Base-by-base conservation (phyloP, 2,888 invertebrate genomes). In the Trichopoda pennipes region DNA sequence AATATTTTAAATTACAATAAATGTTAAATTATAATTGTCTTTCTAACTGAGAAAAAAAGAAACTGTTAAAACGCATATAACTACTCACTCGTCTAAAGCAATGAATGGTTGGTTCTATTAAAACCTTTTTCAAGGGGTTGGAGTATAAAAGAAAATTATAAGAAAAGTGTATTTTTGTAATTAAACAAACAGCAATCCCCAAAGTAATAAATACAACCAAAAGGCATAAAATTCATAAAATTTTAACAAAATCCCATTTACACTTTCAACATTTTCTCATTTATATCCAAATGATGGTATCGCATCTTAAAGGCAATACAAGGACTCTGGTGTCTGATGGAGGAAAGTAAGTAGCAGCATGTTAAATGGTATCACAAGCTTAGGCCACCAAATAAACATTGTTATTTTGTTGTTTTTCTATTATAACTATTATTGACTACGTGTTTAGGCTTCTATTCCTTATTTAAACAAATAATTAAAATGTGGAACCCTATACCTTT, bases 41-140 rank as follows among this genome's bases (percentile, higher is more conserved):
- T 72, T 7, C 23, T 28, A n/a, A n/a, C 4, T 28, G 23, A 70
- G 10, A 32, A 72, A 69, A 61, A 61, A 72, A n/a, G n/a, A n/a
- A n/a, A n/a, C n/a, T n/a, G 49, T 77, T 55, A 63, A 76, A 70
- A 77, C 47, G 61, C 61, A 77, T 44, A 60, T 42, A 69, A 7
- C 12, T 38, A 55, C 44, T 21, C 86, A 51, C 56, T 42, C 86
- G 86, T 86, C 51, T 55, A 85, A 85, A 88, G 87, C 87, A 89
- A n/a, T n/a, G n/a, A n/a, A n/a, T n/a, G n/a, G n/a, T 89, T 89
- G 88, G 89, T 89, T 88, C 86, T 89, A 87, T 89, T 89, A 87
- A 84, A 84, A 66, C 61, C 81, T 28, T 66, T 56, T 58, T 47
- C 23, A 17, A 55, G 19, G 19, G 44, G 14, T 44, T 35, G 53